Base-by-base conservation (phyloP, 2,797 vertebrate genomes). In the Coreius guichenoti region DNA sequence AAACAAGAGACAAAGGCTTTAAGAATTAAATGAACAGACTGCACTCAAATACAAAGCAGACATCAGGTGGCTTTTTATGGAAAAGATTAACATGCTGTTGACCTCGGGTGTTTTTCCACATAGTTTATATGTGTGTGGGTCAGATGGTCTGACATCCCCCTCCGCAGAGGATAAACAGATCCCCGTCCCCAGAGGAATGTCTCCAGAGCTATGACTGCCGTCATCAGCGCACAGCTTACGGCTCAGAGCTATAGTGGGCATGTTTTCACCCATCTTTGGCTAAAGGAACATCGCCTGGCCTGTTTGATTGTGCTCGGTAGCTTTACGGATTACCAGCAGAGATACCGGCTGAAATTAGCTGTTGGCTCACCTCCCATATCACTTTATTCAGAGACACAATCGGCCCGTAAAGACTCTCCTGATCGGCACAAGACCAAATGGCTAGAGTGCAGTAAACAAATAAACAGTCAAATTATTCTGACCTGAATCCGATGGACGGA, bases 81-180 rank as follows among this genome's bases (percentile, higher is more conserved):
- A 61, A 78, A 78, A 61, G 33, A 61, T 78, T 61, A 78, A 78
- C 75, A 78, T 61, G 33, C 14, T 75, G 65, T 76, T 76, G 58
- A 67, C 70, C 82, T 54, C 43, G 9, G 14, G 45, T 67, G 58
- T n/a, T 78, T 78, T 61, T 78, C 54, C 36, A 36, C 23, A 12
- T 61, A 67, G 78, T 49, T 9, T 80, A 17, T 45, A 17, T 63
- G 39, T 79, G 51, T 51, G 23, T 77, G 51, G 21, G 75, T 77
- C 54, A 75, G 73, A 54, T 75, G 73, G 49, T 54, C 13, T 75
- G 73, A 31, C 43, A 19, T 51, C 17, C 47, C n/a, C 5, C 16
- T 61, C 14, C 21, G 4, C 23, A 3, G 76, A 17, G 47, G 61
- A 80, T 67, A 69, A 36, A 51, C 63, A 51, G 39, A 29, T 8